A percentile compares a stretch with the other conserved stretches of the same genome.
Evolutionary conservation across 2,797 vertebrate species (phyloP).

Genomic region (Harpagifer antarcticus): DNA sequence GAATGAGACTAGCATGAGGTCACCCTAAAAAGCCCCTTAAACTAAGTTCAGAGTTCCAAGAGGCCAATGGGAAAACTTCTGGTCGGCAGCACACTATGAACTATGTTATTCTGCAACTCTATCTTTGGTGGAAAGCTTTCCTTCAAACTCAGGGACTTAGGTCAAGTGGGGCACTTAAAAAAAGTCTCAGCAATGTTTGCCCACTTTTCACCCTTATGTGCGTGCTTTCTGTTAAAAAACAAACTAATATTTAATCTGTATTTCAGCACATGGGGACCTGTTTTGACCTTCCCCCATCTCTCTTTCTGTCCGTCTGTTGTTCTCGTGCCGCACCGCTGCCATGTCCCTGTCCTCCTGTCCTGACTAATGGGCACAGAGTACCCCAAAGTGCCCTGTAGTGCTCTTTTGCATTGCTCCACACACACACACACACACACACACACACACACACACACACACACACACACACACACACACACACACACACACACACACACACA

Average conservation of each 20-base stretch:
- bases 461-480: slow-evolving; percentile 8
- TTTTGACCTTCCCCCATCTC: slow-evolving; percentile 24
- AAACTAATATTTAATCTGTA: slow-evolving; percentile 38
- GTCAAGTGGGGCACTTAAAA: slow-evolving; percentile 16
- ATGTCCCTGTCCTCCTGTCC: slow-evolving; percentile 52
- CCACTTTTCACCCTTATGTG: not conserved
- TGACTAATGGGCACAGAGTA: slow-evolving; percentile 63
- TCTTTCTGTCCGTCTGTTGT: slow-evolving; percentile 17
- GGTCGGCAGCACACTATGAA: not conserved
- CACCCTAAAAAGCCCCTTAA: not conserved
- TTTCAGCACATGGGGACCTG: slow-evolving; percentile 21
- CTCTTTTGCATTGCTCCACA: slow-evolving; percentile 44
- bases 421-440: slow-evolving; percentile 27
- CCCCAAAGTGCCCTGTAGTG: slow-evolving; percentile 47
- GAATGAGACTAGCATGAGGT: no score
- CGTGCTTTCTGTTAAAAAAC: slow-evolving; percentile 20
- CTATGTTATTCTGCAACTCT: slow-evolving; percentile 1
- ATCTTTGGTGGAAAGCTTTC: not conserved
- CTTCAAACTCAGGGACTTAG: not conserved
- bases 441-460: slow-evolving; percentile 19
- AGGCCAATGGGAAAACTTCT: not conserved
- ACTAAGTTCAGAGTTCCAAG: not conserved
- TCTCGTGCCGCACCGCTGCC: slow-evolving; percentile 39
- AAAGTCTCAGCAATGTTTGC: not conserved
- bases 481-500: slow-evolving; percentile 32